Base-by-base conservation (phyloP, 1,140 invertebrate species). In the Subanguina moxae region DNA sequence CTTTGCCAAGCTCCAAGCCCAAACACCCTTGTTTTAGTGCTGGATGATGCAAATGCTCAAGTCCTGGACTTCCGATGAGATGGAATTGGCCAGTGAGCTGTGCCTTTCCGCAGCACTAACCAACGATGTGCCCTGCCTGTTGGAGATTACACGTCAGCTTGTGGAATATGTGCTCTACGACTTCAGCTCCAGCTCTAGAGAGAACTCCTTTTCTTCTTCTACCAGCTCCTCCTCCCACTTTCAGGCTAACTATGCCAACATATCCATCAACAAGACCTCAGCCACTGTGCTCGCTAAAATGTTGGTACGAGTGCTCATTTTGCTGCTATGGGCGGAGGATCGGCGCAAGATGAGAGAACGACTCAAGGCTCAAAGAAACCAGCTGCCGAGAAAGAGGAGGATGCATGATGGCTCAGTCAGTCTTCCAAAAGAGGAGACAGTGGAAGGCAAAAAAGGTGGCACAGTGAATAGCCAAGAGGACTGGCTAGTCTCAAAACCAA, bases 1-100 rank as follows among this genome's bases (percentile, higher is more conserved):
- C 32, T 11, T 38, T 38, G 32, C 32, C 11, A 5, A 38, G 3
- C 32, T 38, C 11, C 11, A 3, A 5, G 3, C 21, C 21, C 52
- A 11, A 38, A 5, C 3, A 5, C 8, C 8, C 15, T 25, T 52
- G 17, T 21, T 74, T 28, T 56, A 72, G 25, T 76, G 74, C 61
- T 74, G 73, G 73, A 48, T 74, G 43, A 28, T 17, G n/a, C 74
- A 75, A 57, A 72, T 76, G 62, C 19, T 69, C 15, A 74, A 74
- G 23, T 62, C 45, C 21, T 70, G 25, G 1, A 67, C 19, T 11
- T 0, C 57, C 1, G 73, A 74, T 25, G 73, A 74, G 48, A 25
- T 75, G 21, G 74, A 74, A 45, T n/a, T 64, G 9, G 57, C 73
- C 15, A 32, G 70, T n/a, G 73, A 74, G 46, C 43, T 74, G 5